Conservation (phyloP, 2,888 invertebrate genomes). For the Empis stercorea region DNA sequence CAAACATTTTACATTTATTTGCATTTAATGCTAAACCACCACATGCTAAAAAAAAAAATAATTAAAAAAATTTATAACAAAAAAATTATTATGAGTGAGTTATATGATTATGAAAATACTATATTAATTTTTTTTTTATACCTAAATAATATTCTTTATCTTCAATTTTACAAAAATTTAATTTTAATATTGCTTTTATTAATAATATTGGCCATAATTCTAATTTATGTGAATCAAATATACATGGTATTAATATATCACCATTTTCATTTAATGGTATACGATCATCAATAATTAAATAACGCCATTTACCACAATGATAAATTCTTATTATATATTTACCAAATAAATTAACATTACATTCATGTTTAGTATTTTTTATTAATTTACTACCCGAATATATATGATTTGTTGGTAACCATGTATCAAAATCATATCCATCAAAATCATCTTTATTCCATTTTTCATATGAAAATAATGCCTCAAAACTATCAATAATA, state of each 20-base stretch:
- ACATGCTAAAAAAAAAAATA: no score
- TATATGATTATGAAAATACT: no score
- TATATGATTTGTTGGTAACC: conserved; percentile 7
- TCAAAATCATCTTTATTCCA: conserved; percentile 3
- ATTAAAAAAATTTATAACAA: no score
- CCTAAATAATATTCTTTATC: conserved; percentile 10
- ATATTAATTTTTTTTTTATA: no score
- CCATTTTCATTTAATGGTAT: conserved; percentile 33
- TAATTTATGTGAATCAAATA: conserved; percentile 16
- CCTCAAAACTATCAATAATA: conserved; percentile 6
- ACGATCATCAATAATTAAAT: conserved; percentile 36
- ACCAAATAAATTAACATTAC: conserved; percentile 3
- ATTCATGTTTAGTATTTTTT: conserved; percentile 1
- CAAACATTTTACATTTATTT: no score
- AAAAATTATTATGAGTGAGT: no score
- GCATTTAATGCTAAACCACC: no score
- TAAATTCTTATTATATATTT: conserved; percentile 38
- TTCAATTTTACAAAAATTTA: conserved; percentile 33
- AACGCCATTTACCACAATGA: conserved; percentile 39
- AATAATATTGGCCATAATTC: conserved; percentile 40
- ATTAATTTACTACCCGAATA: conserved; percentile 4
- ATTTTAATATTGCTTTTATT: conserved; percentile 37
- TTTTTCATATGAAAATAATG: not conserved
- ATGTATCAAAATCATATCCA: conserved; percentile 5
- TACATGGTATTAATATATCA: conserved; percentile 31